These are phyloP conservation scores for Malthinus flaveolus DNA, from an alignment of 2,888 invertebrate species.

Conservation along the genomic window DNA sequence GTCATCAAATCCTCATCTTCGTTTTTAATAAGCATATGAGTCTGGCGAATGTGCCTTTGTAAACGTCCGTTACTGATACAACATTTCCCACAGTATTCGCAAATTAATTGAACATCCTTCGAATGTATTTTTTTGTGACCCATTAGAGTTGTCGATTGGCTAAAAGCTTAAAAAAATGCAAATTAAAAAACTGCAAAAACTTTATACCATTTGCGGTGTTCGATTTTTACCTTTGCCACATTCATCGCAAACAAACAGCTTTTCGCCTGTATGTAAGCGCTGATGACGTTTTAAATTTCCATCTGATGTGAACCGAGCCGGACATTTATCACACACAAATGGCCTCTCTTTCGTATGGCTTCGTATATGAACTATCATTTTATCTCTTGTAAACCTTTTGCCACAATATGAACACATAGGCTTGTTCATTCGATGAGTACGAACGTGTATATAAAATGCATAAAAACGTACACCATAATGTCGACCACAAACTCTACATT, in stretches of 20 bases:
- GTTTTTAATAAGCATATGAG: background rate
- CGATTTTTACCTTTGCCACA: slow-evolving; percentile 37
- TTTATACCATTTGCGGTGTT: background rate
- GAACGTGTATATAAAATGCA: slow-evolving; percentile 14
- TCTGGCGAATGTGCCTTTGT: background rate
- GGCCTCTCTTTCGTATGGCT: slow-evolving; percentile 50
- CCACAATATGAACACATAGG: slow-evolving; percentile 5
- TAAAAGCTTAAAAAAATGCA: background rate
- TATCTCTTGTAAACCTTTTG: slow-evolving; percentile 5
- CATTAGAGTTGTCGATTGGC: background rate
- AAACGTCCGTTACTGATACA: background rate
- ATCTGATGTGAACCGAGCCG: slow-evolving; percentile 29
- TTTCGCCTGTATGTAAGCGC: slow-evolving; percentile 37
- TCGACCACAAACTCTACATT: slow-evolving; percentile 12
- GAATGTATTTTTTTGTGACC: slow-evolving; percentile 6
- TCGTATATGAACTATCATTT: slow-evolving; percentile 39
- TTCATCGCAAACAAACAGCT: slow-evolving; percentile 39
- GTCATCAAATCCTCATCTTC: background rate
- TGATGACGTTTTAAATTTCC: slow-evolving; percentile 40
- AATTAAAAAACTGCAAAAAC: background rate
- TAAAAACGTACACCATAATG: slow-evolving; percentile 8
- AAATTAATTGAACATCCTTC: background rate
- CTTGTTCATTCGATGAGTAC: background rate
- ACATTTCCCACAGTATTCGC: slow-evolving; percentile 13
- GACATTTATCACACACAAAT: slow-evolving; percentile 25